Conservation (phyloP, 2,797 vertebrate species). For the Tolypeutes matacus region DNA sequence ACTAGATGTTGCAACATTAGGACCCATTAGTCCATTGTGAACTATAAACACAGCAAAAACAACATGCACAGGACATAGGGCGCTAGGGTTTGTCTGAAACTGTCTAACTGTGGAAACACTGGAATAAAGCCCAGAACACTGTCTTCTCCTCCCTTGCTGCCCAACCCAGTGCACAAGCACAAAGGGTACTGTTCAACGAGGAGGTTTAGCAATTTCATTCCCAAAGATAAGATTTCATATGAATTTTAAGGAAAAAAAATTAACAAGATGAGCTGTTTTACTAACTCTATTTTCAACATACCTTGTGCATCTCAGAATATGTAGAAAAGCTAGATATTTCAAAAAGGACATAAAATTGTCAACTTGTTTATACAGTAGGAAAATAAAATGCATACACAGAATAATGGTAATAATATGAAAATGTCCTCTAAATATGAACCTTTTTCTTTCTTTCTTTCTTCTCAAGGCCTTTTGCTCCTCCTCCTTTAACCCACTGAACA, state of each 20-base stretch:
- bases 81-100: not conserved
- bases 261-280: conserved; percentile 29
- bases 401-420: not conserved
- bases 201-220: not conserved
- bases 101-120: not conserved
- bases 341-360: not conserved
- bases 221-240: conserved; percentile 12
- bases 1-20: not conserved
- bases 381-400: conserved; percentile 6
- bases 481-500: not conserved
- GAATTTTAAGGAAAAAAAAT: conserved; percentile 15
- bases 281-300: conserved; percentile 22
- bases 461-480: not conserved
- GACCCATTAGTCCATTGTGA: not conserved
- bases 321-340: not conserved
- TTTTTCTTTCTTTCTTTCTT: conserved; percentile 19
- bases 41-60: not conserved
- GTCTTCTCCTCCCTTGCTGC: not conserved
- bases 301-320: conserved; percentile 30
- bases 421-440: conserved; percentile 1
- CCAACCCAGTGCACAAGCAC: not conserved
- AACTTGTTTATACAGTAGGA: not conserved
- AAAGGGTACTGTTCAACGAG: not conserved
- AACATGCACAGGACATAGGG: not conserved
- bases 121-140: not conserved